Evolutionary conservation across 35 echinoderm and acorn worm genomes (phyloP).

Genomic region (Apostichopus japonicus): DNA sequence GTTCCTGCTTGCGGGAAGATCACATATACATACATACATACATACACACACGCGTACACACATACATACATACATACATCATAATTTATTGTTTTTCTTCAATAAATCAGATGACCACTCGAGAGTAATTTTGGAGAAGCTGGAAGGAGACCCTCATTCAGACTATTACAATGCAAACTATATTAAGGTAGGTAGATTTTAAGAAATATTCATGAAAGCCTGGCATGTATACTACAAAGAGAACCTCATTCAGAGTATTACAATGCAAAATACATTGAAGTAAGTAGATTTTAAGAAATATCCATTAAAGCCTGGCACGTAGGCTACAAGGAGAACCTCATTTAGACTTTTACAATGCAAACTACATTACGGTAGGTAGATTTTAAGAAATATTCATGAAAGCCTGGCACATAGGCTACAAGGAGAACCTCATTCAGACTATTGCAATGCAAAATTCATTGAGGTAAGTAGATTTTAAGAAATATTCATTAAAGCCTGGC

Average conservation of each 20-base stretch:
- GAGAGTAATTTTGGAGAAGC: slow-evolving; percentile 59
- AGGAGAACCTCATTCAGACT: slow-evolving; percentile 69
- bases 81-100: too few relatives aligned
- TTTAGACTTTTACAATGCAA: slow-evolving; percentile 79
- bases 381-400: too few relatives aligned
- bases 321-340: slow-evolving; percentile 36
- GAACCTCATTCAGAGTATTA: slow-evolving; percentile 77
- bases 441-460: slow-evolving; percentile 77
- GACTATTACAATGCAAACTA: slow-evolving; percentile 82
- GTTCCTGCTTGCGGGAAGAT: too few relatives aligned
- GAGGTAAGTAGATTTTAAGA: too few relatives aligned
- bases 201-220: neutral
- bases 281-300: too few relatives aligned
- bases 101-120: slow-evolving; percentile 67
- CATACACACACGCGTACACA: too few relatives aligned
- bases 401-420: neutral
- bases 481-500: too few relatives aligned
- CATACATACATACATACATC: too few relatives aligned
- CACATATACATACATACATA: too few relatives aligned
- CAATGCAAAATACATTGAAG: slow-evolving; percentile 76
- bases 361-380: slow-evolving; percentile 60
- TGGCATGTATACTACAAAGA: too few relatives aligned
- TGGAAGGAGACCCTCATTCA: slow-evolving; percentile 38
- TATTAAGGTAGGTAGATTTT: slow-evolving; percentile 60
- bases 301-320: too few relatives aligned